Evolutionary conservation across 1,140 invertebrate genomes (phyloP).

Genomic region (Spodoptera frugiperda): DNA sequence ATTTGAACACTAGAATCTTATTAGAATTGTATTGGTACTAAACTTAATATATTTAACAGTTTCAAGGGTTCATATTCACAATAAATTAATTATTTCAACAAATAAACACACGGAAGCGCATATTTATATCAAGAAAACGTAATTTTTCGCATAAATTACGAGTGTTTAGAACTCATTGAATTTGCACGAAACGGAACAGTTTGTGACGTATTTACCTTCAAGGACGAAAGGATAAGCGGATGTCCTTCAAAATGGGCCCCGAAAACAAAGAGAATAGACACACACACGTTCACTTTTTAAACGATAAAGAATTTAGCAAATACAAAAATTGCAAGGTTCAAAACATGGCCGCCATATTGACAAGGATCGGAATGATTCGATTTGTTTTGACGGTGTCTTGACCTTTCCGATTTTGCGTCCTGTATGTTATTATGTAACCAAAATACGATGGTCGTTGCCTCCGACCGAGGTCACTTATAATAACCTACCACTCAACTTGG

Average conservation of each 20-base stretch:
- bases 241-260: conserved; percentile 19
- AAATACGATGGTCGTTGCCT: conserved; percentile 65
- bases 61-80: background rate
- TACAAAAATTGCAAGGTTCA: conserved; percentile 60
- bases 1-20: background rate
- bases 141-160: conserved; percentile 41
- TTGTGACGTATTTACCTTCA: conserved; percentile 33
- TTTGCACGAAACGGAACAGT: background rate
- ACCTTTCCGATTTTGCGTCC: conserved; percentile 83
- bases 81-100: background rate
- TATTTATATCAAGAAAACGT: conserved; percentile 30
- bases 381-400: conserved; percentile 85
- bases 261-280: conserved; percentile 8
- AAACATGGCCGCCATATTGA: conserved; percentile 81
- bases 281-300: conserved; percentile 4
- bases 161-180: conserved; percentile 13
- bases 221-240: conserved; percentile 36
- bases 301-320: conserved; percentile 52
- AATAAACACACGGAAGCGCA: conserved; percentile 1
- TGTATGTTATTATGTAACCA: conserved; percentile 75
- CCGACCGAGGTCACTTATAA: background rate
- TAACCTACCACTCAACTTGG: conserved; percentile 60
- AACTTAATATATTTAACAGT: background rate
- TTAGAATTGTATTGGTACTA: conserved; percentile 1
- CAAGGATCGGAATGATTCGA: conserved; percentile 70